Percentiles rank a stretch among this genome's conserved stretches.
These are phyloP conservation scores for Macaria liturata DNA, from an alignment of 2,888 invertebrate genomes.

Conservation along the genomic window DNA sequence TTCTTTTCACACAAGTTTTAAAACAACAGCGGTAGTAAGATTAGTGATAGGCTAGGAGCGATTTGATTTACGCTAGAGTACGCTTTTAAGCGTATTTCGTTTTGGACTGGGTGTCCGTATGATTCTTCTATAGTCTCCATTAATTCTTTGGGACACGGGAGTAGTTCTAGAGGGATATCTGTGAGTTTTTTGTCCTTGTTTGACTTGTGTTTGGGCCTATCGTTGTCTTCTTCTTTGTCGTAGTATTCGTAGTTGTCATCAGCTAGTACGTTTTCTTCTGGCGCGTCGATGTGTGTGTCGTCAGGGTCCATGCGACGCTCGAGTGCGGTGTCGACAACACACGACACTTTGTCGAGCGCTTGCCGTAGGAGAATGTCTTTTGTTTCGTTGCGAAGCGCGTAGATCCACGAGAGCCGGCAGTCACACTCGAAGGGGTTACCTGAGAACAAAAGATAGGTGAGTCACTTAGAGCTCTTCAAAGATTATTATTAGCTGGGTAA, in stretches of 20 bases:
- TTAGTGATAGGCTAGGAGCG: slow-evolving; percentile 50
- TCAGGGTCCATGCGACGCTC: slow-evolving; percentile 59
- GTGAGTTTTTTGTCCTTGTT: slow-evolving; percentile 64
- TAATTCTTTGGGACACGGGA: slow-evolving; percentile 76
- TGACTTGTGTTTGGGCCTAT: slow-evolving; percentile 51
- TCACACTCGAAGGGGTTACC: slow-evolving; percentile 93
- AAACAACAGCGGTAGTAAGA: slow-evolving; percentile 52
- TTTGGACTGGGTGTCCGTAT: slow-evolving; percentile 74
- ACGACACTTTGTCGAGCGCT: slow-evolving; percentile 88
- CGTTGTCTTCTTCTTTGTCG: slow-evolving; percentile 66
- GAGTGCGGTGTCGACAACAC: slow-evolving; percentile 80
- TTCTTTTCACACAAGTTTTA: slow-evolving; percentile 33
- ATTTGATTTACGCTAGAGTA: slow-evolving; percentile 57
- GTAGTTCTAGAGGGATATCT: slow-evolving; percentile 67
- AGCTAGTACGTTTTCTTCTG: slow-evolving; percentile 53
- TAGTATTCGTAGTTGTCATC: slow-evolving; percentile 74
- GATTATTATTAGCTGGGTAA: too few species aligned
- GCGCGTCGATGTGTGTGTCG: slow-evolving; percentile 44
- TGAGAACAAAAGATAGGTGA: slow-evolving; percentile 63
- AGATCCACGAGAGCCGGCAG: slow-evolving; percentile 92
- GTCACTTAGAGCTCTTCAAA: background rate
- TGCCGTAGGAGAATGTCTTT: slow-evolving; percentile 86
- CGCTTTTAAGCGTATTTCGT: slow-evolving; percentile 75
- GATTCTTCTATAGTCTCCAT: slow-evolving; percentile 71
- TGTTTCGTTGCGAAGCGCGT: slow-evolving; percentile 89